Conservation (phyloP, 2,797 vertebrate species). For the Poecilia wingei region DNA sequence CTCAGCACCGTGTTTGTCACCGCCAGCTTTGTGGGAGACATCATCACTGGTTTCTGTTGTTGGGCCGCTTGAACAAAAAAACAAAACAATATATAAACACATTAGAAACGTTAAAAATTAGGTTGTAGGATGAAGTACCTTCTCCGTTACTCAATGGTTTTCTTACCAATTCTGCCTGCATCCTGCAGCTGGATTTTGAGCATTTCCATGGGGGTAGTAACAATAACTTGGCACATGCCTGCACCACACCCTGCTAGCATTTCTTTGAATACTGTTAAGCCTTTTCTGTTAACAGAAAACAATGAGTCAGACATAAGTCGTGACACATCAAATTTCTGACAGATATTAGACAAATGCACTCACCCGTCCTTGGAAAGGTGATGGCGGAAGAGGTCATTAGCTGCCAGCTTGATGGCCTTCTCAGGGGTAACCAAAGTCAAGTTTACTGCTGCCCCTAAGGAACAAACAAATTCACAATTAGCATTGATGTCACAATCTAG, state of each 20-base stretch:
- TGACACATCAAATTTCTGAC: rapidly evolving
- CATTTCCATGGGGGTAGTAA: constrained; percentile 91
- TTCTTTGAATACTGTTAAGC: constrained; percentile 82
- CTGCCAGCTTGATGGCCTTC: constrained; percentile 87
- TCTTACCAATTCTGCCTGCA: constrained; percentile 83
- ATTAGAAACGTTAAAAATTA: neutral
- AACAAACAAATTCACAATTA: constrained; percentile 56
- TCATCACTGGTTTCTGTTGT: constrained; percentile 77
- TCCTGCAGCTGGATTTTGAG: constrained; percentile 89
- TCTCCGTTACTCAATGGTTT: neutral
- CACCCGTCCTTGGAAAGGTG: constrained; percentile 82
- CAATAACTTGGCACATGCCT: constrained; percentile 86
- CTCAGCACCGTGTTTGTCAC: constrained; percentile 77
- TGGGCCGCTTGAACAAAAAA: constrained; percentile 73
- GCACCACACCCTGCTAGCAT: constrained; percentile 89
- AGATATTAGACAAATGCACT: neutral
- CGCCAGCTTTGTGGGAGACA: constrained; percentile 76
- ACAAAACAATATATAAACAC: rapidly evolving
- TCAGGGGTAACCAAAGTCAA: constrained; percentile 86
- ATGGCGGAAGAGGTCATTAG: constrained; percentile 85
- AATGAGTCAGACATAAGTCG: neutral
- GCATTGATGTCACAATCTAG: constrained; percentile 4
- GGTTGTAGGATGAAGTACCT: neutral
- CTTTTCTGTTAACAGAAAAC: constrained; percentile 70
- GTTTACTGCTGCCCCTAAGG: constrained; percentile 85